Evolutionary conservation across 2,113 vertebrate genomes (phyloP).

Genomic region (Melospiza melodia): DNA sequence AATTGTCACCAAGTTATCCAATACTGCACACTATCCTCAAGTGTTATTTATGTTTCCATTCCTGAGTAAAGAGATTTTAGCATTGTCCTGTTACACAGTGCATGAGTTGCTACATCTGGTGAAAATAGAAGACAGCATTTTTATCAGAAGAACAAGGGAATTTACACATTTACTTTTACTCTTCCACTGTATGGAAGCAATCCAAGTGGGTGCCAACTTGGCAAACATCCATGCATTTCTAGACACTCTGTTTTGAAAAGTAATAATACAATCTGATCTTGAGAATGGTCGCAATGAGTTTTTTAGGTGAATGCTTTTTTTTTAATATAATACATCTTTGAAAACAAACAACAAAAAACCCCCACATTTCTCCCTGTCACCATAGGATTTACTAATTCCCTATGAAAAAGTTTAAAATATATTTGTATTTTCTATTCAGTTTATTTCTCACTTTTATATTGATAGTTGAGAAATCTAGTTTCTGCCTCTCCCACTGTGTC

Average conservation of each 20-base stretch:
- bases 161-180: not conserved
- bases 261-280: not conserved
- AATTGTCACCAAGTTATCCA: not conserved
- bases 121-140: not conserved
- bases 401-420: not conserved
- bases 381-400: not conserved
- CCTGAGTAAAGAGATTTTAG: not conserved
- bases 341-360: not conserved
- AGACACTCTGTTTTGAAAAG: not conserved
- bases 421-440: not conserved
- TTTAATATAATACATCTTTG: not conserved
- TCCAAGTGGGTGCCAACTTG: fast-evolving
- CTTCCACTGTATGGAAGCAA: not conserved
- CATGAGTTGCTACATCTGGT: not conserved
- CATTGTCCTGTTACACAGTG: not conserved
- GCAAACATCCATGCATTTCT: not conserved
- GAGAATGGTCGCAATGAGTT: not conserved
- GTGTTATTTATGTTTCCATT: not conserved
- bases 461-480: not conserved
- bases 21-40: not conserved
- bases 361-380: not conserved
- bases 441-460: not conserved
- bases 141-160: not conserved
- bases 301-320: not conserved
- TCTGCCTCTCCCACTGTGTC: not conserved